These are phyloP conservation scores for Papilio aristodemus DNA, from an alignment of 1,140 invertebrate genomes.

Conservation along the genomic window DNA sequence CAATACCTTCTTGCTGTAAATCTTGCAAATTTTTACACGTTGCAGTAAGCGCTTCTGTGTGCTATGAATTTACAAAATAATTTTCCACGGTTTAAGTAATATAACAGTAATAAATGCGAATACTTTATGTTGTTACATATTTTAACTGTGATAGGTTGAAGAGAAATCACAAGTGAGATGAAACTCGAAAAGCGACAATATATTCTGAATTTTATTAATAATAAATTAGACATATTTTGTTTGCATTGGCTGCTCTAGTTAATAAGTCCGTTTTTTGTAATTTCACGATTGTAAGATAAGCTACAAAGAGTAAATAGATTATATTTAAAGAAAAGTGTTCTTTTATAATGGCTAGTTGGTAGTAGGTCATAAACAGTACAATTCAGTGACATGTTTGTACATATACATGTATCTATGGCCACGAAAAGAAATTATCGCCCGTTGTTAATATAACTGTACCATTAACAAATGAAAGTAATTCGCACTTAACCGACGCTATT, in stretches of 20 bases:
- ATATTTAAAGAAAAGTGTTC: too few relatives aligned
- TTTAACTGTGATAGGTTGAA: neutral
- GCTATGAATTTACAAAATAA: conserved; percentile 32
- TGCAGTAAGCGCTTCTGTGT: conserved; percentile 25
- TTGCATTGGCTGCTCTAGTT: too few relatives aligned
- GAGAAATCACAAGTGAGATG: neutral
- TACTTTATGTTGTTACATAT: conserved; percentile 2
- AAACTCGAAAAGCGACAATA: neutral
- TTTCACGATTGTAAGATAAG: too few relatives aligned
- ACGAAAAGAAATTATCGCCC: neutral
- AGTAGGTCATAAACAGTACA: too few relatives aligned
- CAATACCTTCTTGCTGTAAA: conserved; percentile 31
- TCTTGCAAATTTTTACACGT: conserved; percentile 30
- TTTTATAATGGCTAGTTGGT: too few relatives aligned
- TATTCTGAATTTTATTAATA: neutral
- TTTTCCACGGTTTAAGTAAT: conserved; percentile 15
- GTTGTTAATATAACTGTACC: conserved; percentile 10
- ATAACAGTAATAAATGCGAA: neutral
- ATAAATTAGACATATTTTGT: too few relatives aligned
- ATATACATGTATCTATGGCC: too few relatives aligned
- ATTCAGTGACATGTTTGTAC: too few relatives aligned
- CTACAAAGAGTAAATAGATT: too few relatives aligned
- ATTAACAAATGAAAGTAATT: conserved; percentile 31
- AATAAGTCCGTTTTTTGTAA: too few relatives aligned
- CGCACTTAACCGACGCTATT: conserved; percentile 28